Evolutionary conservation across 2,888 invertebrate genomes (phyloP).

Genomic region (Baronia brevicornis): DNA sequence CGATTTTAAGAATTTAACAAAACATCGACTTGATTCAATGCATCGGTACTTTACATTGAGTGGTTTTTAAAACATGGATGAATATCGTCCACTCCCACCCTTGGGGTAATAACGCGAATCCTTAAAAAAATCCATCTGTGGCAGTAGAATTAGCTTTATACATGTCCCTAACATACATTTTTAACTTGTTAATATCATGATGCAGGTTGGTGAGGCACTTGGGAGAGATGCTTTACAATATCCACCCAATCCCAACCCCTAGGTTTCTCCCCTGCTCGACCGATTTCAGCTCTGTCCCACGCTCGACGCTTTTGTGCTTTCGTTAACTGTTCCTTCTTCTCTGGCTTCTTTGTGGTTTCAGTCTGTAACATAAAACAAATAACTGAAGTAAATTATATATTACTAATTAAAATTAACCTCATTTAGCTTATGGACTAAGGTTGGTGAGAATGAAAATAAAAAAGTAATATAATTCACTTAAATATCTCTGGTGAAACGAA

Average conservation of each 20-base stretch:
- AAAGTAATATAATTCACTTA: neutral
- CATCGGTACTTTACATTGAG: too few relatives aligned
- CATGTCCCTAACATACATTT: neutral
- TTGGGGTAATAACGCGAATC: too few relatives aligned
- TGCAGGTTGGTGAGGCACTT: conserved; percentile 61
- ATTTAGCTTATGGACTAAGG: too few relatives aligned
- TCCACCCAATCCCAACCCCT: conserved; percentile 97
- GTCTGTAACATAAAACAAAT: conserved; percentile 31
- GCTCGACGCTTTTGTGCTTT: conserved; percentile 93
- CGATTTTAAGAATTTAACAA: too few relatives aligned
- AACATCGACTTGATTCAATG: too few relatives aligned
- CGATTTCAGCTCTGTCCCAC: conserved; percentile 88
- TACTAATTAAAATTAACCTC: too few relatives aligned
- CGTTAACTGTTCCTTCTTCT: conserved; percentile 89
- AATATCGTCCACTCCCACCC: too few relatives aligned
- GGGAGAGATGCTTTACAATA: conserved; percentile 95
- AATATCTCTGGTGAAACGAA: neutral
- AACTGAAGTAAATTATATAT: neutral
- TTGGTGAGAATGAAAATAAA: too few relatives aligned
- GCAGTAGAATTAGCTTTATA: too few relatives aligned
- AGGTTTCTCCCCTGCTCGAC: conserved; percentile 85
- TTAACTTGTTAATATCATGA: conserved; percentile 37
- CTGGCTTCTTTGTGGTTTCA: conserved; percentile 69
- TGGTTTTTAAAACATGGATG: too few relatives aligned
- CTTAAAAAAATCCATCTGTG: too few relatives aligned